A percentile compares a stretch with the other conserved stretches of the same genome.
phyloP scores from a whole-genome alignment of 2,113 vertebrate species.

The Lethenteron camtschaticum region DNA sequence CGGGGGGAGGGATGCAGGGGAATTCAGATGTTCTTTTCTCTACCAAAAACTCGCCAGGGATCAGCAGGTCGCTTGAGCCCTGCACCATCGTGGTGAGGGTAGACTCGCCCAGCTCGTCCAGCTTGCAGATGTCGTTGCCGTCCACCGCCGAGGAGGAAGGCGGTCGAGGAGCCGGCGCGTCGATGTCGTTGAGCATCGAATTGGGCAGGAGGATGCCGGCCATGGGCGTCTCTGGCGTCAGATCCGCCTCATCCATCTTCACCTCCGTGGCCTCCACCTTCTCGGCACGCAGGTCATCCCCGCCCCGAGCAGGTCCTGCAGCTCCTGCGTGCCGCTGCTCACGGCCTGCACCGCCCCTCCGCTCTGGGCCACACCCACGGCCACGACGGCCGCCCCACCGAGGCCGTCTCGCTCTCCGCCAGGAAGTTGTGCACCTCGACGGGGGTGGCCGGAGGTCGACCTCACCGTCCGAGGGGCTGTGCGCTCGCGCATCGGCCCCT shows the following conservation, averaged over 20 bases:
- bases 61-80: too few species aligned
- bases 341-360: not conserved
- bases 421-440: constrained; percentile 91
- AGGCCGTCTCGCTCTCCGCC: constrained; percentile 58
- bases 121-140: too few species aligned
- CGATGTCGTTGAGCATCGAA: too few species aligned
- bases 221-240: constrained; percentile 52
- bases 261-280: constrained; percentile 97
- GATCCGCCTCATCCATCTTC: constrained; percentile 85
- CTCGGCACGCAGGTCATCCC: constrained; percentile 35
- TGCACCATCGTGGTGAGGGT: too few species aligned
- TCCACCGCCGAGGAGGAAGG: too few species aligned
- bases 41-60: too few species aligned
- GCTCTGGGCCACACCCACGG: not conserved
- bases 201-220: too few species aligned
- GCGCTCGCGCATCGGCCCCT: not conserved
- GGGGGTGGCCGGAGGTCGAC: constrained; percentile 15
- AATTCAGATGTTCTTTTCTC: too few species aligned
- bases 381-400: not conserved
- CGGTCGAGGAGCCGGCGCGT: too few species aligned
- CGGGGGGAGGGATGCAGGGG: too few species aligned
- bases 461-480: not conserved
- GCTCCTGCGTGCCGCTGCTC: not conserved
- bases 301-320: constrained; percentile 2
- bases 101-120: too few species aligned